Percentiles rank a stretch among this genome's conserved stretches.
phyloP scores from a whole-genome alignment of 2,797 vertebrate genomes.

The Miichthys miiuy region DNA sequence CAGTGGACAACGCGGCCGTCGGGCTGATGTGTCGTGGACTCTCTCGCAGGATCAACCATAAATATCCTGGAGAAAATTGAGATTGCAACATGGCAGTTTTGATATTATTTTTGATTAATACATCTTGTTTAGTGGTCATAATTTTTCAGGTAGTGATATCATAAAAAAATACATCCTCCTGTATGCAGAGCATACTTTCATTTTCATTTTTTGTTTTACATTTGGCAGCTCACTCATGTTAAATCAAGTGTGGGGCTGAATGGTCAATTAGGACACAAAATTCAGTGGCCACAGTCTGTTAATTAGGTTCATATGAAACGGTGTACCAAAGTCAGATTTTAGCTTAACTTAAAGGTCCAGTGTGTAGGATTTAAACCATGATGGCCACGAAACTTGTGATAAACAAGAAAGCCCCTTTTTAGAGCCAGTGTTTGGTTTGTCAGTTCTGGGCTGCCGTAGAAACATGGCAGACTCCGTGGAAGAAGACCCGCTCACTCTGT shows the following conservation, averaged over 20 bases:
- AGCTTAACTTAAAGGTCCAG: not conserved
- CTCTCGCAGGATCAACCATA: conserved; percentile 71
- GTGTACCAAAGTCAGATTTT: not conserved
- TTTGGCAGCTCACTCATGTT: not conserved
- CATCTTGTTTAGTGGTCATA: not conserved
- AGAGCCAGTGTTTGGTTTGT: too few species aligned
- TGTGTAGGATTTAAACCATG: too few species aligned
- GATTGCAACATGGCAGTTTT: conserved; percentile 20
- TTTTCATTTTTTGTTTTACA: not conserved
- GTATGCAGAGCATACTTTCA: not conserved
- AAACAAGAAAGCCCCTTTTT: too few species aligned
- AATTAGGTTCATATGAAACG: not conserved
- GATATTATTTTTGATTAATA: not conserved
- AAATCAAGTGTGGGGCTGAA: not conserved
- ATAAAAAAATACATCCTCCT: not conserved
- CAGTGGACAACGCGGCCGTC: conserved; percentile 82
- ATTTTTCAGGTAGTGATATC: not conserved
- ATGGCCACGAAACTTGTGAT: too few species aligned
- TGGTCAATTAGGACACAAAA: conserved; percentile 4
- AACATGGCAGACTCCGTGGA: too few species aligned
- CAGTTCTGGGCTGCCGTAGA: too few species aligned
- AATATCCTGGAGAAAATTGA: conserved; percentile 84
- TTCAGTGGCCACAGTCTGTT: not conserved
- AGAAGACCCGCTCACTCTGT: too few species aligned
- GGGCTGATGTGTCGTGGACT: conserved; percentile 51